Conservation (phyloP, 2,797 vertebrate genomes). For the Hafferia zeledoni region DNA sequence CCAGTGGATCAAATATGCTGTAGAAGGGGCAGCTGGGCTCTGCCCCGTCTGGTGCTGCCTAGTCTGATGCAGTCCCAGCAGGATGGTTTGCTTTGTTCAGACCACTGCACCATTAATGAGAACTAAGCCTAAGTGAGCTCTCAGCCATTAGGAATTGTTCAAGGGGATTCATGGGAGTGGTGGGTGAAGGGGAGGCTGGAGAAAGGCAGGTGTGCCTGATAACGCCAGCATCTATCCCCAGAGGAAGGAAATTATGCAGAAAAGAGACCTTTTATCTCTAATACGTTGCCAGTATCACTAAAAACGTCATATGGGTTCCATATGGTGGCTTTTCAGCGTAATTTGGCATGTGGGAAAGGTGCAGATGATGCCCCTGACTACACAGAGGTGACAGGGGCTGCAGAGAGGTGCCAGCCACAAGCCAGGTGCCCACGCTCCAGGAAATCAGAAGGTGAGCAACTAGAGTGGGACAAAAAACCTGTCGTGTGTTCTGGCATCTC, state of each 20-base stretch:
- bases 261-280: background rate
- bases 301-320: background rate
- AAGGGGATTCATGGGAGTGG: background rate
- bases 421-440: background rate
- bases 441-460: background rate
- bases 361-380: background rate
- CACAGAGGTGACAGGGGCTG: background rate
- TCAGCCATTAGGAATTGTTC: background rate
- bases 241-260: background rate
- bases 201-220: background rate
- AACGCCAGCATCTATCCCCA: background rate
- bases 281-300: background rate
- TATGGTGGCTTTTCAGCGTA: rapidly evolving
- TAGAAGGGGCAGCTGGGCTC: background rate
- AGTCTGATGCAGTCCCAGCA: background rate
- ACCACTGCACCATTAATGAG: background rate
- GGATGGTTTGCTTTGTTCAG: background rate
- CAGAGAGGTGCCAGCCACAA: background rate
- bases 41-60: background rate
- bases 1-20: background rate
- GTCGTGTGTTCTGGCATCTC: background rate
- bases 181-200: background rate
- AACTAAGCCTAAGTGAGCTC: background rate
- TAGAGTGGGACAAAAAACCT: background rate
- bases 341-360: background rate